A percentile compares a stretch with the other conserved stretches of the same genome.
These are phyloP conservation scores for Geococcyx californianus DNA, from an alignment of 2,113 vertebrate species.

Conservation along the genomic window DNA sequence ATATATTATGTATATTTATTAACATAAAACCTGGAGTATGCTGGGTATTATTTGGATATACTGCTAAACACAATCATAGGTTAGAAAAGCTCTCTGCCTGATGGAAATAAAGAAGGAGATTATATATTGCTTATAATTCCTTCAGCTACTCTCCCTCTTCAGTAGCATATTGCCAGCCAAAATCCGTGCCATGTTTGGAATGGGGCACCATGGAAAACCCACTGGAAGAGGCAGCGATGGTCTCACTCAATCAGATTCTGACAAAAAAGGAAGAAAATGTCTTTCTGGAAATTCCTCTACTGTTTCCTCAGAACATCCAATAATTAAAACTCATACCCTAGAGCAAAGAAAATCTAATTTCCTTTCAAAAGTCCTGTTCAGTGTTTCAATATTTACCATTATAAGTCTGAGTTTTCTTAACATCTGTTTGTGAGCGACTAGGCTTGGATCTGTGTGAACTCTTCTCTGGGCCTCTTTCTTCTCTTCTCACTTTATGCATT, in stretches of 20 bases:
- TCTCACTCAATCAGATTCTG: neutral
- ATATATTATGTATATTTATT: neutral
- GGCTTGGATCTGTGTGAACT: neutral
- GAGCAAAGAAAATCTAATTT: neutral
- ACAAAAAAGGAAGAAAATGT: neutral
- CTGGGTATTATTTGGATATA: neutral
- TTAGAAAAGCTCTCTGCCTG: neutral
- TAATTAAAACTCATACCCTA: neutral
- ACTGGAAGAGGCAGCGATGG: rapidly evolving
- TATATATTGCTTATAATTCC: neutral
- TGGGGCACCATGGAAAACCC: neutral
- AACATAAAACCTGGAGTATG: neutral
- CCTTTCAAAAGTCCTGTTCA: neutral
- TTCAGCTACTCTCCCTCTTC: neutral
- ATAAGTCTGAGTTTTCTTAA: neutral
- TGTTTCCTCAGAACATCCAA: neutral
- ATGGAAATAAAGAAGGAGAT: neutral
- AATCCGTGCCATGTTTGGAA: neutral
- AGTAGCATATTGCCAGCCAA: neutral
- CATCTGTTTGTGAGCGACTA: neutral
- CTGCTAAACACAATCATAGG: neutral
- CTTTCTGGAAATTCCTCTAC: neutral
- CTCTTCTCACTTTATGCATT: neutral
- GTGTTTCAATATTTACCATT: neutral
- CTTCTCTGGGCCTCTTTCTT: neutral